phyloP scores from a whole-genome alignment of 1,140 invertebrate species.

The Paraescarpia echinospica region DNA sequence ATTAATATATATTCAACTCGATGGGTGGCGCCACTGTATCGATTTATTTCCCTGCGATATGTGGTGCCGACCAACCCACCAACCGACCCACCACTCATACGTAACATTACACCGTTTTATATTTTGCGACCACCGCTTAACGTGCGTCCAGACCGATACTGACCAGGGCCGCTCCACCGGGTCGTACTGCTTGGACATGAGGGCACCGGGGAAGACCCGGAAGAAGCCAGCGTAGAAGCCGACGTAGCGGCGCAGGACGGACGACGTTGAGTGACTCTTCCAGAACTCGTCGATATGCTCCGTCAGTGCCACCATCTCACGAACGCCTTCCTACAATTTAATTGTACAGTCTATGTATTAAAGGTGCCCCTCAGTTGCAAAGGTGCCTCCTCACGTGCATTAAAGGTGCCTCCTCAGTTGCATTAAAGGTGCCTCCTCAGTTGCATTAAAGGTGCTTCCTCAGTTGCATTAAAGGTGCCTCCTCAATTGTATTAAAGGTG shows the following conservation, averaged over 20 bases:
- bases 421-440: no score
- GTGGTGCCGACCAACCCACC: no score
- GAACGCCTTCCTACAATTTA: background rate
- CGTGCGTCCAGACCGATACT: background rate
- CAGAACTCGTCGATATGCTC: background rate
- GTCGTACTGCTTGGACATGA: background rate
- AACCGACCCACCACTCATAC: no score
- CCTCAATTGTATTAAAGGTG: no score
- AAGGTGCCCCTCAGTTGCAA: background rate
- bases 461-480: no score
- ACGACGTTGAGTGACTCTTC: background rate
- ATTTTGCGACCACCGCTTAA: no score
- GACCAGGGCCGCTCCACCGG: background rate
- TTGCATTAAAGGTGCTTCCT: no score
- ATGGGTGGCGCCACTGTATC: no score
- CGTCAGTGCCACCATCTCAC: slow-evolving; percentile 6
- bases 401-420: no score
- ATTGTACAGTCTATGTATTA: background rate
- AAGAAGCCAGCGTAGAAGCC: background rate
- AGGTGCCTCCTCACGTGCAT: background rate
- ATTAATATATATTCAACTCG: no score
- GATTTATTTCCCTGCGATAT: no score
- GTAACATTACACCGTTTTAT: no score
- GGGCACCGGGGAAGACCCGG: background rate
- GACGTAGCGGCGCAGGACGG: background rate